phyloP scores from a whole-genome alignment of 2,888 invertebrate genomes.

The Drosophila macrospina region DNA sequence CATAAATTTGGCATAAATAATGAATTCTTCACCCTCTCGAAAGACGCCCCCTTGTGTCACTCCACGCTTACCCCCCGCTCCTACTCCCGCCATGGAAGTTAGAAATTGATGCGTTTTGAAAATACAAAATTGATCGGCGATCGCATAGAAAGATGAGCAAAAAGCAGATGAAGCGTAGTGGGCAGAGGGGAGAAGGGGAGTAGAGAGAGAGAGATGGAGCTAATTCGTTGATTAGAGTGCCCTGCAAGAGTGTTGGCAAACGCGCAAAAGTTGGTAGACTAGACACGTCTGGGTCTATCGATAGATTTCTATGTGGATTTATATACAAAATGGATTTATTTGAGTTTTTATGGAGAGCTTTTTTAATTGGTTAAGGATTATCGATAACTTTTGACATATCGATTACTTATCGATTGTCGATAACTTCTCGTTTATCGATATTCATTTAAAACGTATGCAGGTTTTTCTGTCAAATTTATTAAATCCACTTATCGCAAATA shows the following conservation, averaged over 20 bases:
- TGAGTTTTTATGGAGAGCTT: too few species aligned
- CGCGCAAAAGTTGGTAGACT: background rate
- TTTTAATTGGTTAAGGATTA: background rate
- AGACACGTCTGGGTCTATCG: background rate
- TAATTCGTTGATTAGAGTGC: background rate
- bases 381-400: background rate
- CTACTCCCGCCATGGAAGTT: too few species aligned
- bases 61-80: background rate
- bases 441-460: too few species aligned
- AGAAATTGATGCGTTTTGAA: constrained; percentile 18
- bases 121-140: constrained; percentile 26
- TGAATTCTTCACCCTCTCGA: constrained; percentile 25
- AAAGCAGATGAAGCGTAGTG: background rate
- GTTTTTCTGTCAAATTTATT: too few species aligned
- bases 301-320: too few species aligned
- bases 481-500: too few species aligned
- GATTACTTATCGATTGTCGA: background rate
- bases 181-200: background rate
- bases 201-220: background rate
- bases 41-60: constrained; percentile 17
- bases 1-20: constrained; percentile 74
- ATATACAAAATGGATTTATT: background rate
- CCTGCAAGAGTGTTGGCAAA: background rate
- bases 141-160: constrained; percentile 19
- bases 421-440: too few species aligned